These are phyloP conservation scores for Podarcis muralis DNA, from an alignment of 2,113 vertebrate genomes.

Conservation along the genomic window DNA sequence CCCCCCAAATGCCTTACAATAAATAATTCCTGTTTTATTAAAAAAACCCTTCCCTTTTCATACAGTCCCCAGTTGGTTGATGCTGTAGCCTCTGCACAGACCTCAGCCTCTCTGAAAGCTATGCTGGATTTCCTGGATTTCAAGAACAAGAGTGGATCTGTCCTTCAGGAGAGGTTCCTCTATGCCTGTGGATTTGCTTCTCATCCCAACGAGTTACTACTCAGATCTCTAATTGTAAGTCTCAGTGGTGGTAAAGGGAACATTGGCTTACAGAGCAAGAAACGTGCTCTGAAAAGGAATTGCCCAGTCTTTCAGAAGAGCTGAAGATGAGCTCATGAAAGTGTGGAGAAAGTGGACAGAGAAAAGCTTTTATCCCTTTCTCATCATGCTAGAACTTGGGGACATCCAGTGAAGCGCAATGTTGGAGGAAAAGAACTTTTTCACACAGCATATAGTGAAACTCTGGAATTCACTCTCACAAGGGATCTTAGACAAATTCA, in stretches of 20 bases:
- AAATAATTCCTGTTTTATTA: background rate
- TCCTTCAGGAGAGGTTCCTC: conserved; percentile 93
- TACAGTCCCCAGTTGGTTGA: conserved; percentile 94
- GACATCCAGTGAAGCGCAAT: too few relatives aligned
- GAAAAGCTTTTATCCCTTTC: too few relatives aligned
- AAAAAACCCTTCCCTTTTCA: background rate
- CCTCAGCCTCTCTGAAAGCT: conserved; percentile 86
- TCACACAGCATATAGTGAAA: too few relatives aligned
- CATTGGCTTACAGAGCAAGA: background rate
- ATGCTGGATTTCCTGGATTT: conserved; percentile 92
- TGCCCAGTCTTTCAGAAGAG: background rate
- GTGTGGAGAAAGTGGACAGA: too few relatives aligned
- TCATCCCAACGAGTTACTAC: conserved; percentile 87
- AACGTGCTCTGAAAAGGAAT: background rate
- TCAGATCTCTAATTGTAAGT: conserved; percentile 88
- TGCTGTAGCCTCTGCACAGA: conserved; percentile 91
- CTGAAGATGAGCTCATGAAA: background rate
- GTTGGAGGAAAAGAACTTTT: too few relatives aligned
- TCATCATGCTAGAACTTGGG: too few relatives aligned
- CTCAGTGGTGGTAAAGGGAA: background rate
- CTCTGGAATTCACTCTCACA: too few relatives aligned
- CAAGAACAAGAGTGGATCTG: conserved; percentile 78
- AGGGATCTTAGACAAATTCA: too few relatives aligned
- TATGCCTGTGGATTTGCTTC: conserved; percentile 95
- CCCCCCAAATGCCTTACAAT: background rate